Conservation (phyloP, 2,113 vertebrate species). For the Sander lucioperca region DNA sequence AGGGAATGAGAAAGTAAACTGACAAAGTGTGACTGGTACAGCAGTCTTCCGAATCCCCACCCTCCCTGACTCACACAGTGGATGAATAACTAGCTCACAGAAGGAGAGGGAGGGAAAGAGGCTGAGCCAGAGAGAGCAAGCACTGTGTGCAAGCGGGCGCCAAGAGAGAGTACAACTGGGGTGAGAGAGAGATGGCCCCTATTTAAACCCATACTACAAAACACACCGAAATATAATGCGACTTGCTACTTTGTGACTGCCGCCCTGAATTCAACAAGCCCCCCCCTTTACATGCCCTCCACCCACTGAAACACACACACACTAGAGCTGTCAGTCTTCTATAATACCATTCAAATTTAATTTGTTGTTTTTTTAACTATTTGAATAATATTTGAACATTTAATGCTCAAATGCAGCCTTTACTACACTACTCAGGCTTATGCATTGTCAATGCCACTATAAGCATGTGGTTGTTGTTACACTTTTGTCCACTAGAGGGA, state of each 20-base stretch:
- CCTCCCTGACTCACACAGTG: conserved; percentile 84
- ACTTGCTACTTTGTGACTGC: background rate
- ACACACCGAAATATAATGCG: background rate
- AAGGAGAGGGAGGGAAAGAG: conserved; percentile 60
- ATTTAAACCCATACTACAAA: conserved; percentile 45
- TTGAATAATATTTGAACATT: no score
- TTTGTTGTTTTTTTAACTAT: no score
- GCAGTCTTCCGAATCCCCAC: conserved; percentile 82
- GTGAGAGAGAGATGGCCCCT: conserved; percentile 25
- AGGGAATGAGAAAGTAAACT: conserved; percentile 67
- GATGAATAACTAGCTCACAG: conserved; percentile 84
- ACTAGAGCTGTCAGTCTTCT: no score
- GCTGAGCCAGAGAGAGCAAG: conserved; percentile 31
- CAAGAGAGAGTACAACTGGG: conserved; percentile 12
- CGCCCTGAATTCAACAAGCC: conserved; percentile 21
- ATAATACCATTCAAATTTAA: no score
- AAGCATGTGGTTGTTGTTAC: no score
- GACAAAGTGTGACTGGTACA: conserved; percentile 86
- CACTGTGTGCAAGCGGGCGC: conserved; percentile 19
- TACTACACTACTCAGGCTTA: no score
- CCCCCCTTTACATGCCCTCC: conserved; percentile 19
- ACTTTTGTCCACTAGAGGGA: no score
- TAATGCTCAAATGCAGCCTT: no score
- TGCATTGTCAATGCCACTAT: no score
- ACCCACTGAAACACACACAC: conserved; percentile 19